Evolutionary conservation across 2,888 invertebrate species (phyloP), one percentile per base, ranked within the genome.

Genomic region (Glaucopsyche alexis): DNA sequence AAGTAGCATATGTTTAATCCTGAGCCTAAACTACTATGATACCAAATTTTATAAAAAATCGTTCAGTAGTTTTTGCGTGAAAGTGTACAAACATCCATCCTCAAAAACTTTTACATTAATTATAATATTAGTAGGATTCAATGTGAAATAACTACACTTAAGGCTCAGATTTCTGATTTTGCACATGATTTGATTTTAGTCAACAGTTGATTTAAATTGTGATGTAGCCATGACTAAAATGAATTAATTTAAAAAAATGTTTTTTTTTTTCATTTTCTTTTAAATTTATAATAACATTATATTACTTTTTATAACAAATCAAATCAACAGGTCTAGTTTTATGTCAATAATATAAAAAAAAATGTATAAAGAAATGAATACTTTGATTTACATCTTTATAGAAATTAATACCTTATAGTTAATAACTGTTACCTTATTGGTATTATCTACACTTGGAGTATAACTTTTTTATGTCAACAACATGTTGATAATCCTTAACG

Each of bases 321-420:
- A 52, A n/a, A 52, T 71, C 52, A 71, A 71, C 45, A 69, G n/a
- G 9, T 55, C 60, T 60, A 67, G 3, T 55, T 29, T 60, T 55
- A 55, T 11, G 7, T 29, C 16, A 29, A 60, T 55, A 55, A 55
- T 19, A 55, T n/a, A 38, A 60, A 60, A 60, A 55, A 60, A 60
- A 60, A 19, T 38, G 29, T 60, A 60, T 60, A 38, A 60, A 60
- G 29, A 60, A 60, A 60, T 38, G 11, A 60, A 60, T 60, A 38
- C 60, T 38, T 60, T 60, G 13, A 60, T 60, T 14, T 60, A 60
- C 6, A 6, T 29, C 13, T 38, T 29, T 13, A 60, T 29, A 11
- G 8, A 5, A 11, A 8, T 60, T 13, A n/a, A 60, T 60, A 60
- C 38, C 29, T n/a, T n/a, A n/a, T n/a, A 6, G 11, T 38, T 29